phyloP scores from a whole-genome alignment of 2,113 vertebrate species.

The Capra hircus region DNA sequence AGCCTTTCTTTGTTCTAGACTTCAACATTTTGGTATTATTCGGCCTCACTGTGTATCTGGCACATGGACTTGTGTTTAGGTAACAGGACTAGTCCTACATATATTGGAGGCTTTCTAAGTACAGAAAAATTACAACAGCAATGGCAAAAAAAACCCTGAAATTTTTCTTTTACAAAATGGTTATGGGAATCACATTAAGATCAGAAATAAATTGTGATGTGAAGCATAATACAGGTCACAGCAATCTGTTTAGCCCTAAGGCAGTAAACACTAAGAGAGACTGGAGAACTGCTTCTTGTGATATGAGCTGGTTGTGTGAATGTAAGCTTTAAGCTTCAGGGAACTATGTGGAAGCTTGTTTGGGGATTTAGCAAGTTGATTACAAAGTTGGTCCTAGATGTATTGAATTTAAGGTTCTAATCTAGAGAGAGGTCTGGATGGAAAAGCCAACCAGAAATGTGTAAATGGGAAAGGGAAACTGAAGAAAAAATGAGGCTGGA shows the following conservation, averaged over 20 bases:
- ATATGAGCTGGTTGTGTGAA: background rate
- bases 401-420: background rate
- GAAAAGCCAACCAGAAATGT: background rate
- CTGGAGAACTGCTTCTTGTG: background rate
- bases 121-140: background rate
- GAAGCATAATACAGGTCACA: background rate
- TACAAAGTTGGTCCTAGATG: background rate
- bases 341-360: background rate
- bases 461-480: background rate
- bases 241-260: background rate
- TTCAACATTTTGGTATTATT: background rate
- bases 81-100: background rate
- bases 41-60: background rate
- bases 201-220: background rate
- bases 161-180: background rate
- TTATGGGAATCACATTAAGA: background rate
- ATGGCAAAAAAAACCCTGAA: background rate
- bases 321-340: background rate
- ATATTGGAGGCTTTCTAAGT: background rate
- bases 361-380: background rate
- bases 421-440: background rate
- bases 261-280: background rate
- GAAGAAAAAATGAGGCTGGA: background rate
- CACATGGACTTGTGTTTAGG: background rate
- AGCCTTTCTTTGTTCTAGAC: background rate